Evolutionary conservation across 1,140 invertebrate species (phyloP), one percentile per base, ranked within the genome.

Genomic region (Formica selysi): DNA sequence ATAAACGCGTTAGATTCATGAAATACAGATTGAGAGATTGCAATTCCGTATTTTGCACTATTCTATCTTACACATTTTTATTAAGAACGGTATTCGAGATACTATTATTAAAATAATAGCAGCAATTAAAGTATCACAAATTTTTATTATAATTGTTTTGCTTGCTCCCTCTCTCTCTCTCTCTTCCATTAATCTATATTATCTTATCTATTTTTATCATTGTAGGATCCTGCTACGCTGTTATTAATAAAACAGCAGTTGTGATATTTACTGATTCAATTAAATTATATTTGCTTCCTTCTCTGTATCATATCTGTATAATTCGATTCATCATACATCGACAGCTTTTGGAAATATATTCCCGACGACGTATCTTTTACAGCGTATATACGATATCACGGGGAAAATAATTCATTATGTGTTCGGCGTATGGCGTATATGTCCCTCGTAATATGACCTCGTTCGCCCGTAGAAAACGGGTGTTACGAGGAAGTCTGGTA

Each of bases 401-500:
- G 54, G 54, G 41, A n/a, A 73, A 74, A 83, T 61, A 61, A 74
- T 74, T 83, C 26, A 74, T 74, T 83, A 26, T 36, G 54, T 48
- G 71, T 62, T n/a, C 26, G 38, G 26, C 19, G n/a, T 41, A 13
- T 6, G 38, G 51, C 51, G 79, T 61, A 0, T 29, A 29, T 29
- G 38, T 71, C 54, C 54, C 38, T 83, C 26, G 54, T 54, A 48
- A 83, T 44, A 36, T 6, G 68, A 48, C 68, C 68, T 83, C 79
- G 68, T 83, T 74, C 68, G 54, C 26, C 19, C 68, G 38, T 61
- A 73, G 68, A 83, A 83, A 61, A 83, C 79, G 68, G 64, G 22
- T 22, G 78, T 80, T 80, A 59, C 48, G 78, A 83, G 79, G 79
- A 83, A 83, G 79, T 71, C 36, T 70, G 29, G 22, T 41, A 38